phyloP scores from a whole-genome alignment of 2,888 invertebrate species.

The Pinctada fucata region DNA sequence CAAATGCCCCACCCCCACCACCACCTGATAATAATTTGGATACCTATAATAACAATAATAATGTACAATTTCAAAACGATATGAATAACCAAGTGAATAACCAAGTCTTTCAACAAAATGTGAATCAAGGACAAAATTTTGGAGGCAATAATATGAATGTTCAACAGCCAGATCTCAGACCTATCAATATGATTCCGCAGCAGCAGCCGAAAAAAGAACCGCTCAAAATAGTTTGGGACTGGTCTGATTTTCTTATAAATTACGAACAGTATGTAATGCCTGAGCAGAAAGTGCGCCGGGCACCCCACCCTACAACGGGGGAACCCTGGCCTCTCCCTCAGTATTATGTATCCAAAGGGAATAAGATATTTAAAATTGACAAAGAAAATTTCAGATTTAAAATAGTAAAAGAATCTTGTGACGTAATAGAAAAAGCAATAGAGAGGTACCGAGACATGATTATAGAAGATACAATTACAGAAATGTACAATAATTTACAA shows the following conservation, averaged over 20 bases:
- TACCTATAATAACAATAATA: slow-evolving; percentile 14
- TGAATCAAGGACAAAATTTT: slow-evolving; percentile 1
- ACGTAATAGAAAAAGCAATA: slow-evolving; percentile 80
- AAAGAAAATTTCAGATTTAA: slow-evolving; percentile 59
- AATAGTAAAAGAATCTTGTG: slow-evolving; percentile 79
- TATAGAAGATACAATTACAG: slow-evolving; percentile 65
- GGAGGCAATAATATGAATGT: slow-evolving; percentile 9
- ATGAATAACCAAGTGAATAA: slow-evolving; percentile 24
- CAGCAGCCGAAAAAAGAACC: slow-evolving; percentile 43
- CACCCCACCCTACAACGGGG: slow-evolving; percentile 77
- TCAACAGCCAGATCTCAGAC: not conserved
- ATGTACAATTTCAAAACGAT: not conserved
- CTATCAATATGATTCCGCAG: slow-evolving; percentile 16
- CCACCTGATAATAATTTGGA: slow-evolving; percentile 1
- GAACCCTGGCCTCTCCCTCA: slow-evolving; percentile 85
- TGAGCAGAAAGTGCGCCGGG: slow-evolving; percentile 71
- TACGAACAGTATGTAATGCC: slow-evolving; percentile 68
- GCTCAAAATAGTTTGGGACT: slow-evolving; percentile 66
- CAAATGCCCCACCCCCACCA: not conserved
- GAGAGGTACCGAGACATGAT: slow-evolving; percentile 80
- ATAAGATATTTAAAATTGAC: slow-evolving; percentile 60
- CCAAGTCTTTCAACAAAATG: not conserved
- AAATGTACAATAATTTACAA: slow-evolving; percentile 70
- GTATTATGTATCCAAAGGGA: slow-evolving; percentile 74
- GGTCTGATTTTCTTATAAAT: slow-evolving; percentile 69